A percentile compares a stretch with the other conserved stretches of the same genome.
These are phyloP conservation scores for Microcebus ravelobensis DNA, from an alignment of 2,113 vertebrate genomes.

Conservation along the genomic window DNA sequence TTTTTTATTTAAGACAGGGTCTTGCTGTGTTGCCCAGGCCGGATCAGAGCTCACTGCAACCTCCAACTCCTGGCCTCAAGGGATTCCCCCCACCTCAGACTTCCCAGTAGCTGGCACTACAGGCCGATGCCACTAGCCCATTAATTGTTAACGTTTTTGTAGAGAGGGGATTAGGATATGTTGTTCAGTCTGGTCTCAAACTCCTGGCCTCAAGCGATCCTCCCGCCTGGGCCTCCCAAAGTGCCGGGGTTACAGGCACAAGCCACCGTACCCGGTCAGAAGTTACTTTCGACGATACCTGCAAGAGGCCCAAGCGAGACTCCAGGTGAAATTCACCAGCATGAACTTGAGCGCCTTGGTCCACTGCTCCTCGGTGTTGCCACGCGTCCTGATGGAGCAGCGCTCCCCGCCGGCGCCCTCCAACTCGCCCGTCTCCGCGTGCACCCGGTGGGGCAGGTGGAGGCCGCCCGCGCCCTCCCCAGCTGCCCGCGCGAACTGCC, in stretches of 20 bases:
- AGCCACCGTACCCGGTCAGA: too few relatives aligned
- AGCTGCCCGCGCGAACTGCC: slow-evolving; percentile 95
- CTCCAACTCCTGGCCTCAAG: too few relatives aligned
- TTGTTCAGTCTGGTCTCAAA: background rate
- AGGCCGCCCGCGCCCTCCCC: slow-evolving; percentile 91
- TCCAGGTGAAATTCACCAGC: slow-evolving; percentile 96
- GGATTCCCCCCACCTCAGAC: too few relatives aligned
- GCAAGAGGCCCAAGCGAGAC: slow-evolving; percentile 94
- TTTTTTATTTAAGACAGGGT: too few relatives aligned
- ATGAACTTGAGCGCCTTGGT: slow-evolving; percentile 96
- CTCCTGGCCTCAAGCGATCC: background rate
- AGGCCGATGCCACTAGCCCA: too few relatives aligned
- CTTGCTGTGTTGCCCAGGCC: too few relatives aligned
- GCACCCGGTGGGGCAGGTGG: slow-evolving; percentile 94
- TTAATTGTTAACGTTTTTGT: background rate
- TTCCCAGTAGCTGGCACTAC: too few relatives aligned
- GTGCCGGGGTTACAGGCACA: background rate
- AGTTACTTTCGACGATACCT: slow-evolving; percentile 90
- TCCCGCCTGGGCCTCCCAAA: background rate
- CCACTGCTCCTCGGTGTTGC: slow-evolving; percentile 96
- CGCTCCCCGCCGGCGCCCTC: slow-evolving; percentile 92
- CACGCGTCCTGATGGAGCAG: slow-evolving; percentile 95
- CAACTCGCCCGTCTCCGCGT: slow-evolving; percentile 93
- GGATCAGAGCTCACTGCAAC: too few relatives aligned
- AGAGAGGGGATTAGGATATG: background rate